phyloP scores from a whole-genome alignment of 2,888 invertebrate genomes.

The Helicoverpa assulta region DNA sequence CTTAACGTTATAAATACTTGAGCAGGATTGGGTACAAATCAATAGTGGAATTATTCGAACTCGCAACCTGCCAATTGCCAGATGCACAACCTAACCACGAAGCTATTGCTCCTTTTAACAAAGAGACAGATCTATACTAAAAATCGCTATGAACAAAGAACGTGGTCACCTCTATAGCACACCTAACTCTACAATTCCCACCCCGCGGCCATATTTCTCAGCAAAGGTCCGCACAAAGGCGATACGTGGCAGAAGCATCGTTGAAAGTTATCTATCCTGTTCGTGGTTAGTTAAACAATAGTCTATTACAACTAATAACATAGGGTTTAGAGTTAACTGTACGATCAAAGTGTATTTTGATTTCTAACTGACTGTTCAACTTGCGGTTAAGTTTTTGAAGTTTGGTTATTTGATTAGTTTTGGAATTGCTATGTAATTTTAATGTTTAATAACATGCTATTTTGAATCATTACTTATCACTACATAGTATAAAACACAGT shows the following conservation, averaged over 20 bases:
- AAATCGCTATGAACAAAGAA: too few relatives aligned
- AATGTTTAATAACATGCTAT: too few relatives aligned
- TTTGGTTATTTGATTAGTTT: neutral
- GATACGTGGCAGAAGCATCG: slow-evolving; percentile 74
- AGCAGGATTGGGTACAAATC: too few relatives aligned
- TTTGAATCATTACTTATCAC: neutral
- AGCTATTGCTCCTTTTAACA: too few relatives aligned
- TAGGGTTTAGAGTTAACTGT: slow-evolving; percentile 25
- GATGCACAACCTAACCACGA: too few relatives aligned
- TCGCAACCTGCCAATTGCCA: neutral
- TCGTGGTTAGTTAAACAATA: slow-evolving; percentile 66
- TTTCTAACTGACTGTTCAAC: slow-evolving; percentile 42
- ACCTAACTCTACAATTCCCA: slow-evolving; percentile 55
- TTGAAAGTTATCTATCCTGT: slow-evolving; percentile 66
- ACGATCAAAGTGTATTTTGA: slow-evolving; percentile 54
- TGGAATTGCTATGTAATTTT: too few relatives aligned
- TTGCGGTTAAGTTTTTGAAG: slow-evolving; percentile 5
- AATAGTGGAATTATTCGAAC: neutral
- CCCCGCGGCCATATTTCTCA: slow-evolving; percentile 75
- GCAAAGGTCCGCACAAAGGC: slow-evolving; percentile 76
- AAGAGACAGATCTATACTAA: too few relatives aligned
- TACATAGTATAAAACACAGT: too few relatives aligned
- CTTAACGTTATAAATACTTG: neutral
- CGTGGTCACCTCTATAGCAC: slow-evolving; percentile 10
- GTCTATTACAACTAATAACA: slow-evolving; percentile 61